These are phyloP conservation scores for Dicycla oo DNA, from an alignment of 2,888 invertebrate species.

Conservation along the genomic window DNA sequence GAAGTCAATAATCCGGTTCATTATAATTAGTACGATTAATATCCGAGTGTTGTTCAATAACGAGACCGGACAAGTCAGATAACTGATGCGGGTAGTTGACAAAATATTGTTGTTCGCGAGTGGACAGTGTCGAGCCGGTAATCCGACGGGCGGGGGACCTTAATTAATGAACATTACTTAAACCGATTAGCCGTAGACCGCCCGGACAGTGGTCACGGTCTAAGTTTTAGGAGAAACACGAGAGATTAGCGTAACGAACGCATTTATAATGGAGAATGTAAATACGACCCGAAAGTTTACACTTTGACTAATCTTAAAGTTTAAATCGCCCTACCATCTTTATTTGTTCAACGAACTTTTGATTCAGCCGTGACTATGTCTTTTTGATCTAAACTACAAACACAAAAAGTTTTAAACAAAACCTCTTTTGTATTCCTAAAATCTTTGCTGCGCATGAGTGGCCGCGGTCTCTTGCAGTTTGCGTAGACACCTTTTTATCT, in stretches of 20 bases:
- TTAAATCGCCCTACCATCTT: background rate
- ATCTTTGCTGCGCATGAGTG: conserved; percentile 22
- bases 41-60: conserved; percentile 61
- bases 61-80: conserved; percentile 61
- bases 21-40: conserved; percentile 77
- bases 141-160: conserved; percentile 76
- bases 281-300: conserved; percentile 40
- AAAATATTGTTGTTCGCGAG: conserved; percentile 81
- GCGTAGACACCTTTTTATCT: conserved; percentile 61
- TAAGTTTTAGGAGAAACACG: conserved; percentile 67
- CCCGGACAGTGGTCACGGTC: conserved; percentile 70
- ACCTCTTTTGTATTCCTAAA: conserved; percentile 16
- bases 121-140: conserved; percentile 74
- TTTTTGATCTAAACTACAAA: background rate
- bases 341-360: conserved; percentile 9
- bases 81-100: conserved; percentile 77
- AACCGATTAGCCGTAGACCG: conserved; percentile 83
- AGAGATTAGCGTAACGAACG: conserved; percentile 61
- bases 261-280: conserved; percentile 51
- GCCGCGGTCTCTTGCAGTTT: conserved; percentile 61
- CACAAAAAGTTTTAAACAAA: conserved; percentile 7
- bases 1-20: conserved; percentile 61
- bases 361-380: background rate
- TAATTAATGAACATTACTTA: conserved; percentile 87
- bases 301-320: conserved; percentile 7